Evolutionary conservation across 2,113 vertebrate genomes (phyloP), one percentile per base, ranked within the genome.

Genomic region (Glaucidium brasilianum): DNA sequence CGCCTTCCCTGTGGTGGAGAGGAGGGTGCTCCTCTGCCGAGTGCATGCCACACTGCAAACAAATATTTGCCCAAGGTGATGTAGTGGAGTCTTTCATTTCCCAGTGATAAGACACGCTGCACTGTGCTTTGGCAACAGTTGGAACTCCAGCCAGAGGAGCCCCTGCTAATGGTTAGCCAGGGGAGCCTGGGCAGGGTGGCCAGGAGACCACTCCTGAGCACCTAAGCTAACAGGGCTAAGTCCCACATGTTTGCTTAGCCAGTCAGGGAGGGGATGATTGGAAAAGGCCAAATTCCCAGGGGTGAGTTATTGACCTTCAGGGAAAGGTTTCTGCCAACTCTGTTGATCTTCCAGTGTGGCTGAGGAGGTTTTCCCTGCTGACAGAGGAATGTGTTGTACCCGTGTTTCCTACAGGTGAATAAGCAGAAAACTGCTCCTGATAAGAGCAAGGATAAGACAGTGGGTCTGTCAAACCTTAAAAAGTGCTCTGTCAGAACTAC

Each of bases 321-420:
- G 55, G 92, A 88, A 94, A 95, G 81, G 53, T 83, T 97, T 71
- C 85, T 95, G 90, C 60, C 82, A 32, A 2, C 27, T 27, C 60
- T 93, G 89, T 96, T 96, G 96, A 90, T 91, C 85, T 88, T 66
- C 75, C 60, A 75, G 45, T 2, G 22, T 1, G 19, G 84, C 86
- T 71, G n/a, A 5, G 37, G 69, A 90, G 68, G 79, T 85, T 85
- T 63, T 89, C 86, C 93, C 75, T 93, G 80, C 64, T 67, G 91
- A 95, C 93, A 90, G 85, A 94, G 95, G 93, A 92, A 96, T 89
- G 93, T 47, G 89, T 90, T 74, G 66, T 78, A 47, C 41, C n/a
- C 5, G 0, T 21, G 41, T 69, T 95, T 94, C 97, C 96, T 87
- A 85, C 80, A 85, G 80, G 79, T 94, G 96, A 94, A 74, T 59